Percentiles rank a stretch among this genome's conserved stretches.
phyloP scores from a whole-genome alignment of 1,140 invertebrate genomes.

The Ctenoplectra terminalis region DNA sequence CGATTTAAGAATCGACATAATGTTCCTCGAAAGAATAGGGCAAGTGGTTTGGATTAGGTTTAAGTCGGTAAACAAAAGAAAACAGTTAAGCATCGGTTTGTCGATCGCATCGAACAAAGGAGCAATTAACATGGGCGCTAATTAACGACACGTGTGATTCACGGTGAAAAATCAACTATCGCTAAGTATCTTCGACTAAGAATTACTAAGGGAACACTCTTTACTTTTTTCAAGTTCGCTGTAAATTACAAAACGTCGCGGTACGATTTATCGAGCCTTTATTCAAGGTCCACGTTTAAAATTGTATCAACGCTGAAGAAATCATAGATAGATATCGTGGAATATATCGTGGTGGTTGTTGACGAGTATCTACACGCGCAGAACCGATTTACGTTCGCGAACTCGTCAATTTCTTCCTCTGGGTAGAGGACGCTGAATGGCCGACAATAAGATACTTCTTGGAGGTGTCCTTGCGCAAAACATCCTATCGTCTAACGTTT shows the following conservation, averaged over 20 bases:
- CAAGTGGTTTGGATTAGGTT: too few species aligned
- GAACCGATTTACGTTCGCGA: not conserved
- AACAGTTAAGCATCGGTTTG: not conserved
- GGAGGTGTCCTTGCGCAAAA: not conserved
- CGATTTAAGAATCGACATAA: not conserved
- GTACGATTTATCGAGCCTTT: not conserved
- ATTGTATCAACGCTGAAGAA: not conserved
- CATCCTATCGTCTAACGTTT: not conserved
- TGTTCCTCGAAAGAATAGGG: too few species aligned
- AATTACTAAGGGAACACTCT: not conserved
- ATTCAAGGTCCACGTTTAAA: not conserved
- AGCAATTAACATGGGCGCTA: not conserved
- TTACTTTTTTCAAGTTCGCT: not conserved
- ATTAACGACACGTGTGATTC: slow-evolving; percentile 31
- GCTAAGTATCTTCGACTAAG: not conserved
- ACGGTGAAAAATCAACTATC: not conserved
- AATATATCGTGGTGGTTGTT: not conserved
- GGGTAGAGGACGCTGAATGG: not conserved
- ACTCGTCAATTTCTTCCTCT: not conserved
- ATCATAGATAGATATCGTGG: not conserved
- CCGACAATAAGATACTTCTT: not conserved
- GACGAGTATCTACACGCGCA: not conserved
- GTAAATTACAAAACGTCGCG: not conserved
- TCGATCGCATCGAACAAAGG: not conserved
- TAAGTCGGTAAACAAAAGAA: not conserved